These are phyloP conservation scores for Scaptodrosophila latifasciaeformis DNA, from an alignment of 2,888 invertebrate species.

Conservation along the genomic window DNA sequence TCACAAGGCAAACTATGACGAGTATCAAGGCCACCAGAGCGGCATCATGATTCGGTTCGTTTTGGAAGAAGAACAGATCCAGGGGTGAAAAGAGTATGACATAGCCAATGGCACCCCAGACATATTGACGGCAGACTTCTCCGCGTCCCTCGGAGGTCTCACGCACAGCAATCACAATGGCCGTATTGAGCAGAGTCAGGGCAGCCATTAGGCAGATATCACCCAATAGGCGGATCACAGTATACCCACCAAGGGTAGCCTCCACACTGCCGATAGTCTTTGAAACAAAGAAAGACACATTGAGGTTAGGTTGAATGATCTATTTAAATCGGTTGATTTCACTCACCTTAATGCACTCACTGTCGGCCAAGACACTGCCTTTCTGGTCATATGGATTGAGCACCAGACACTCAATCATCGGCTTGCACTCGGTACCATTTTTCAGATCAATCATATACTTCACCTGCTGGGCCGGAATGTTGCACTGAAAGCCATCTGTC, in stretches of 20 bases:
- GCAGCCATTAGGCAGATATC: conserved; percentile 87
- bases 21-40: conserved; percentile 54
- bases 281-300: neutral
- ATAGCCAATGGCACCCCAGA: conserved; percentile 84
- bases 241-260: conserved; percentile 83
- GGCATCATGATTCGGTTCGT: conserved; percentile 57
- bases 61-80: conserved; percentile 71
- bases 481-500: conserved; percentile 78
- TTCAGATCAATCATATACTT: conserved; percentile 73
- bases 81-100: conserved; percentile 81
- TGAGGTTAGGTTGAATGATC: neutral
- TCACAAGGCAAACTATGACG: conserved; percentile 77
- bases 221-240: conserved; percentile 81
- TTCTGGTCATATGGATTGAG: conserved; percentile 82
- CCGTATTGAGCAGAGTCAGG: conserved; percentile 82
- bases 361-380: conserved; percentile 81
- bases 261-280: conserved; percentile 79
- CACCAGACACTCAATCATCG: conserved; percentile 83
- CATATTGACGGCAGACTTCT: conserved; percentile 86
- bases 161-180: conserved; percentile 87
- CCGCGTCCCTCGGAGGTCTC: conserved; percentile 87
- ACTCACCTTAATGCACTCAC: conserved; percentile 78
- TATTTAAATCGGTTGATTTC: too few relatives aligned
- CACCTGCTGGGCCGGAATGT: conserved; percentile 78
- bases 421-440: conserved; percentile 76